Evolutionary conservation across 2,113 vertebrate genomes (phyloP), one percentile per base, ranked within the genome.

Genomic region (Bombycilla garrulus): DNA sequence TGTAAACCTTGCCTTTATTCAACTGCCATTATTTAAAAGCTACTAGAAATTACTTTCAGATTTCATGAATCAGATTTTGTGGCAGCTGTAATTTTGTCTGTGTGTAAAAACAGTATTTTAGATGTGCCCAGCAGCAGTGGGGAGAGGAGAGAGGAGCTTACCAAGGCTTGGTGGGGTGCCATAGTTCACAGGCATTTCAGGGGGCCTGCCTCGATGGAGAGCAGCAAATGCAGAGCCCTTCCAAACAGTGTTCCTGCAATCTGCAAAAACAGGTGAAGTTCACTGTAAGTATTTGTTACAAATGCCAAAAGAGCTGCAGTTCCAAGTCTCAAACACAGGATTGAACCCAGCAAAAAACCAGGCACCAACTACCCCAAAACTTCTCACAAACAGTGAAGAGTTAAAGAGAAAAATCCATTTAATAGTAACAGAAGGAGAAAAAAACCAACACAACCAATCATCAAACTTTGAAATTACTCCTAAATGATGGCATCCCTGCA

Each of bases 181-280:
- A 93, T 97, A 98, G 93, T 98, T 99, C 56, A 98, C 98, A 78
- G 99, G 99, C 96, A 99, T 98, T 99, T 99, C 99, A 56, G 99
- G 99, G 93, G 99, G 99, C 97, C 99, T 98, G 96, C 99, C 99
- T 98, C 99, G 98, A 45, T 99, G 99, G 94, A 99, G 99, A 95
- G 99, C 98, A 97, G 99, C 99, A 98, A 99, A 99, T 80, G 98
- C 98, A 94, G 99, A 99, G 96, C 98, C 97, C 97, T 98, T 99
- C 98, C 98, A 98, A 85, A 98, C 97, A 82, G 98, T 97, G 91
- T 87, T 98, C 95, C 98, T 98, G 95, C 98, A 99, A 96, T 99
- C 99, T 99, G 95, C 96, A 94, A 97, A 97, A 96, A 22, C 90
- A 96, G 66, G 79, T 82, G 72, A 81, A 92, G 36, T 74, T 95